Conservation (phyloP, 2,113 vertebrate species). For the Hemiprocne comata region DNA sequence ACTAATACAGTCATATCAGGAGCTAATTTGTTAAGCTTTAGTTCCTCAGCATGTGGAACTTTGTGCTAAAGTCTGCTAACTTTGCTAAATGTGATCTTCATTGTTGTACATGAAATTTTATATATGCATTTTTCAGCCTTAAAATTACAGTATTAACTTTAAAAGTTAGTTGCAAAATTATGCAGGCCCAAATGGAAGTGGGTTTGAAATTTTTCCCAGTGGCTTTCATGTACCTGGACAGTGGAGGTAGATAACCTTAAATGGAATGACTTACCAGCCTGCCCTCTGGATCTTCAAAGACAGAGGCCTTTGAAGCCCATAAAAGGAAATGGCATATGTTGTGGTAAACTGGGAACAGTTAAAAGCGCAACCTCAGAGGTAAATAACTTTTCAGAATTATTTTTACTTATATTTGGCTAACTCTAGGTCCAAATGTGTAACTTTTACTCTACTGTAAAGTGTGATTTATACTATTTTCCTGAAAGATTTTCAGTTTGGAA, state of each 20-base stretch:
- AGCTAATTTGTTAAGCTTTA: constrained; percentile 42
- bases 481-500: constrained; percentile 9
- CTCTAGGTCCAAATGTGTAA: background rate
- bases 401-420: constrained; percentile 25
- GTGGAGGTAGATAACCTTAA: background rate
- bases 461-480: constrained; percentile 6
- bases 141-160: constrained; percentile 24
- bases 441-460: background rate
- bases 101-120: background rate
- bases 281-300: constrained; percentile 24
- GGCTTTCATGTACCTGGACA: background rate
- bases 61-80: constrained; percentile 22
- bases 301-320: background rate
- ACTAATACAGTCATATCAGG: constrained; percentile 17
- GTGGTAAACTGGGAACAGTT: background rate
- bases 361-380: constrained; percentile 1
- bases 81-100: background rate
- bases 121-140: background rate
- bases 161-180: constrained; percentile 17
- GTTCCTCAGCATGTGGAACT: background rate
- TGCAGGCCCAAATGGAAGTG: background rate
- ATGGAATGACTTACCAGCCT: constrained; percentile 1
- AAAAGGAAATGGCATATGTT: constrained; percentile 14
- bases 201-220: constrained; percentile 21
- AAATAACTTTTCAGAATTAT: constrained; percentile 13